A percentile compares a stretch with the other conserved stretches of the same genome.
Conservation (phyloP, 2,113 vertebrate genomes). For the Numida meleagris region DNA sequence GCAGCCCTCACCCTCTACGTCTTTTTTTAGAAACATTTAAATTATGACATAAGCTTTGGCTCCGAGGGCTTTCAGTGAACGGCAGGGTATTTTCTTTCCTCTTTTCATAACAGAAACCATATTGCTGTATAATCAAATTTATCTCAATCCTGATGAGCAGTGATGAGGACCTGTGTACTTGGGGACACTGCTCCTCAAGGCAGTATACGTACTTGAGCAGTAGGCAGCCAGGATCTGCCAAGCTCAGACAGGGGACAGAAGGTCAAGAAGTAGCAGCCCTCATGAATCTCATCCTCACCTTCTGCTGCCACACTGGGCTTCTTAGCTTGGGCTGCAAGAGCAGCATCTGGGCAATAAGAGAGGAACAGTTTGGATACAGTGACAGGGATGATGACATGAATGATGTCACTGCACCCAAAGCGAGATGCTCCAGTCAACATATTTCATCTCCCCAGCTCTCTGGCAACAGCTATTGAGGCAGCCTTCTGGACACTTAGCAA, state of each 20-base stretch:
- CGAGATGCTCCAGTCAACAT: background rate
- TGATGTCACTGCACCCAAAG: background rate
- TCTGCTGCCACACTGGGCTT: background rate
- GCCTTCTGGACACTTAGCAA: background rate
- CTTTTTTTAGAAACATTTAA: background rate
- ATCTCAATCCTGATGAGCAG: background rate
- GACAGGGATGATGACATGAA: background rate
- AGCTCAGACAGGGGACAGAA: background rate
- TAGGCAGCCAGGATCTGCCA: background rate
- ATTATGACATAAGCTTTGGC: slow-evolving; percentile 53
- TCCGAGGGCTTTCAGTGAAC: background rate
- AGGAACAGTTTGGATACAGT: background rate
- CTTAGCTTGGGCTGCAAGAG: background rate
- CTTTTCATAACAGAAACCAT: slow-evolving; percentile 29
- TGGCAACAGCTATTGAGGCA: background rate
- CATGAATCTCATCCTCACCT: background rate
- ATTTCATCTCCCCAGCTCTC: background rate
- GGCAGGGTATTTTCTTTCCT: slow-evolving; percentile 13
- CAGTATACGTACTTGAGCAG: background rate
- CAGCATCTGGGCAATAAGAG: no score
- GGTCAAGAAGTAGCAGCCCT: background rate
- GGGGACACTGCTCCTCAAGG: background rate
- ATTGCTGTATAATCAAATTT: slow-evolving; percentile 45
- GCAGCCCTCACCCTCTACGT: background rate
- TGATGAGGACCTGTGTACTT: background rate